Evolutionary conservation across 2,888 invertebrate species (phyloP).

Genomic region (Megamerina dolium): DNA sequence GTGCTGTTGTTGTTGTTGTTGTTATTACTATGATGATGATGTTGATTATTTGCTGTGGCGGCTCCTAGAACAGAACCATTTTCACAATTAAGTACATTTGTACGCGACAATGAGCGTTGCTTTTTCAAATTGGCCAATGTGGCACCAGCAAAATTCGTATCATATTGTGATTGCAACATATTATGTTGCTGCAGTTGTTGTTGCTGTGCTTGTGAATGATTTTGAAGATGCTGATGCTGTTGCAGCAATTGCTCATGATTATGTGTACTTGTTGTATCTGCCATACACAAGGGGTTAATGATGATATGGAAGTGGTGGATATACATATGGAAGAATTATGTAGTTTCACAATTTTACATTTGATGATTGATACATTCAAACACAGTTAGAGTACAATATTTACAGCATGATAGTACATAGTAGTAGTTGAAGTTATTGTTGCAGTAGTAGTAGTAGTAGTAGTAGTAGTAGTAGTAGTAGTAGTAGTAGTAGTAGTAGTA

Average conservation of each 20-base stretch:
- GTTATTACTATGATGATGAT: constrained; percentile 25
- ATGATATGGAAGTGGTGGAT: too few relatives aligned
- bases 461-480: background rate
- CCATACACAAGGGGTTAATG: too few relatives aligned
- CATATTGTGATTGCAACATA: constrained; percentile 24
- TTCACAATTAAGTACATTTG: constrained; percentile 48
- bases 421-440: background rate
- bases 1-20: constrained; percentile 28
- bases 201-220: constrained; percentile 22
- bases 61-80: constrained; percentile 51
- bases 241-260: constrained; percentile 23
- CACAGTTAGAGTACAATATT: too few relatives aligned
- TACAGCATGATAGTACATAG: too few relatives aligned
- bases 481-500: background rate
- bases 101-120: constrained; percentile 76
- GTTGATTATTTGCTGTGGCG: constrained; percentile 26
- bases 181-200: constrained; percentile 28
- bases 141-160: constrained; percentile 36
- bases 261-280: constrained; percentile 36
- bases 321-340: too few relatives aligned
- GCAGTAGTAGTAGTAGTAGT: background rate
- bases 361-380: too few relatives aligned
- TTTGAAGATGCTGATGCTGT: constrained; percentile 21
- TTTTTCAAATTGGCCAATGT: constrained; percentile 91
- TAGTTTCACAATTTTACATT: too few relatives aligned